Base-by-base conservation (phyloP, 2,113 vertebrate species). In the Coryphaenoides rupestris region DNA sequence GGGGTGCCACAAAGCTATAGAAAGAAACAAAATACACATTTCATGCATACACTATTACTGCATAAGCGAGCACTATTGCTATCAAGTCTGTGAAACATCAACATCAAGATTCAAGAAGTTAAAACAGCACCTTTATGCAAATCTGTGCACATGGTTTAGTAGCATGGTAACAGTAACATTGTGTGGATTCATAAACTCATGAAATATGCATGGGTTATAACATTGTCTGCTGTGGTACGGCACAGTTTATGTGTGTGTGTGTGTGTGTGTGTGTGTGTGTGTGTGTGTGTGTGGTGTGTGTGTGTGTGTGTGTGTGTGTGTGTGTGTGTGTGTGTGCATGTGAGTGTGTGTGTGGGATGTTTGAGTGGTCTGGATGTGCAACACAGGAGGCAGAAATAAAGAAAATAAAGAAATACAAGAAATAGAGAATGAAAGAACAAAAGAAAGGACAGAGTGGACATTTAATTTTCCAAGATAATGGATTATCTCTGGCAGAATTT, bases 381-480 rank as follows among this genome's bases (percentile, higher is more conserved):
- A 28, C 3, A 28, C 1, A 33, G 55, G 3, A 58, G 23, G 4
- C 5, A 24, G 55, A 24, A 15, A 57, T 4, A 57, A 22, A 57
- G 62, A 3, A 64, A 50, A 62, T 15, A 15, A 22, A 70, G 19
- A 57, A 28, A 68, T 52, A 56, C n/a, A 5, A 56, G 50, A 63
- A 63, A 63, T 63, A 65, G 64, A 67, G 69, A 66, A 58, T 40
- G 26, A 47, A 60, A 72, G 69, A 56, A 19, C 58, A 71, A 10
- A 66, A 76, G 53, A 62, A 28, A 55, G 28, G 57, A 66, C 65
- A 62, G 69, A 84, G 82, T 80, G 73, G 63, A 80, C 80, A 83
- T 87, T 89, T 85, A 83, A 87, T 89, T 87, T 89, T 79, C 82
- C 68, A 84, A 85, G 81, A 85, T 78, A 62, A 73, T 70, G 84